These are phyloP conservation scores for Phortica magna DNA, from an alignment of 2,888 invertebrate genomes.

Conservation along the genomic window DNA sequence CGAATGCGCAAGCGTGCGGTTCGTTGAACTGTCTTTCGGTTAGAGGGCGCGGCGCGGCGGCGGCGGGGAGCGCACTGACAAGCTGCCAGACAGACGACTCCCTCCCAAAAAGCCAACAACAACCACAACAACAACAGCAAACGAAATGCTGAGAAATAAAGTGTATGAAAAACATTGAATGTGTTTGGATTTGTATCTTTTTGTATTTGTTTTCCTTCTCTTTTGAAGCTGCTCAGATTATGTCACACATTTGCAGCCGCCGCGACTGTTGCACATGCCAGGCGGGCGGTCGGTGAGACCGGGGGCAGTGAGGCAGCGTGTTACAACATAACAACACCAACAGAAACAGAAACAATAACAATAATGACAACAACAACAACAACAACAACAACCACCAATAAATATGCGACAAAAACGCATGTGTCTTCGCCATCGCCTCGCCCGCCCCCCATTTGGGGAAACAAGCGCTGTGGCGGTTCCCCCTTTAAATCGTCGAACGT, in stretches of 20 bases:
- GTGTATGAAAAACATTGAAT: background rate
- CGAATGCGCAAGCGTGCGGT: conserved; percentile 51
- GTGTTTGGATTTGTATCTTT: conserved; percentile 1
- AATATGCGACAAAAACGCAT: background rate
- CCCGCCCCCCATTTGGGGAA: background rate
- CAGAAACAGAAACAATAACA: conserved; percentile 61
- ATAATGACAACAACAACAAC: conserved; percentile 42
- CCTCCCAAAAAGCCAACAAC: conserved; percentile 40
- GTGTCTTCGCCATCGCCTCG: background rate
- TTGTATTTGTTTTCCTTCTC: background rate
- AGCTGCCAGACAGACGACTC: conserved; percentile 51
- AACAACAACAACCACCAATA: conserved; percentile 33
- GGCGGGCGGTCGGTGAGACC: too few species aligned
- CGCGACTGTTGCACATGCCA: conserved; percentile 35
- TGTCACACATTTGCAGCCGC: conserved; percentile 66
- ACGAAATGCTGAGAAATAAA: conserved; percentile 16
- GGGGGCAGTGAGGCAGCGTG: conserved; percentile 62
- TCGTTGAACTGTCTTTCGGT: conserved; percentile 57
- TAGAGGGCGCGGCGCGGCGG: background rate
- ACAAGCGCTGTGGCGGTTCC: background rate
- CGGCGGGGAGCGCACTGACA: conserved; percentile 61
- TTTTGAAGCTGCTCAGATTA: conserved; percentile 70
- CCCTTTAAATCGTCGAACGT: background rate
- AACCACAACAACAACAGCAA: conserved; percentile 37
- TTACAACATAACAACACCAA: conserved; percentile 73